These are phyloP conservation scores for Melanotus villosus DNA, from an alignment of 2,888 invertebrate genomes.

Conservation along the genomic window DNA sequence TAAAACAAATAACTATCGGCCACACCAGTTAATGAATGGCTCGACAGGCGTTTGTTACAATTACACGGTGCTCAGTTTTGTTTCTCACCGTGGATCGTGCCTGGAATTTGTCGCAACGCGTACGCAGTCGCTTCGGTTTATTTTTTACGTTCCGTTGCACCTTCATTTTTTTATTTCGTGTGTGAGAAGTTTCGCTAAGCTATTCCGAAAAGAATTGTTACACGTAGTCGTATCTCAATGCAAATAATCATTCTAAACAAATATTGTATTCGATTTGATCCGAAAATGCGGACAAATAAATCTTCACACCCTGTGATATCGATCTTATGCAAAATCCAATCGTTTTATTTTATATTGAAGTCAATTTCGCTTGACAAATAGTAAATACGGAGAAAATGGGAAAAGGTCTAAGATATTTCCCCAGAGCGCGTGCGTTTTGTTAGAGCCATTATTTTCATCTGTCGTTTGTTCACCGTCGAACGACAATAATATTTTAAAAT, in stretches of 20 bases:
- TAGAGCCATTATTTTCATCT: conserved; percentile 57
- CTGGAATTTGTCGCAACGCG: conserved; percentile 42
- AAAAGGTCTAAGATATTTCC: conserved; percentile 61
- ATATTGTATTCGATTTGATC: conserved; percentile 32
- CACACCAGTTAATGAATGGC: conserved; percentile 44
- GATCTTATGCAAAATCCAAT: conserved; percentile 59
- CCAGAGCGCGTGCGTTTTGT: conserved; percentile 57
- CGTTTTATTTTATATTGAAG: conserved; percentile 63
- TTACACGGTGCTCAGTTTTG: conserved; percentile 44
- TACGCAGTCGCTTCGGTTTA: conserved; percentile 9
- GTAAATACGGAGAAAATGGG: conserved; percentile 59
- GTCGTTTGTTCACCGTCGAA: conserved; percentile 61
- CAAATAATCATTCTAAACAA: conserved; percentile 8
- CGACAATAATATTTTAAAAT: conserved; percentile 61
- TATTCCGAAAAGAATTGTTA: too few relatives aligned
- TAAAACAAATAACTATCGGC: conserved; percentile 46
- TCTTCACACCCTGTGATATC: conserved; percentile 45
- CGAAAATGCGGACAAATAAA: conserved; percentile 38
- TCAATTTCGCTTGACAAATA: conserved; percentile 62
- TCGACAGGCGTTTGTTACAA: conserved; percentile 46
- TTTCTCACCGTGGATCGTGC: conserved; percentile 43
- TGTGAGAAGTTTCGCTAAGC: neutral
- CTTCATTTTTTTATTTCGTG: neutral
- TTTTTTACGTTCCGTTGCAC: conserved; percentile 12
- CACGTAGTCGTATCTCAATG: neutral